phyloP scores from a whole-genome alignment of 2,888 invertebrate species.

The Habrosyne pyritoides region DNA sequence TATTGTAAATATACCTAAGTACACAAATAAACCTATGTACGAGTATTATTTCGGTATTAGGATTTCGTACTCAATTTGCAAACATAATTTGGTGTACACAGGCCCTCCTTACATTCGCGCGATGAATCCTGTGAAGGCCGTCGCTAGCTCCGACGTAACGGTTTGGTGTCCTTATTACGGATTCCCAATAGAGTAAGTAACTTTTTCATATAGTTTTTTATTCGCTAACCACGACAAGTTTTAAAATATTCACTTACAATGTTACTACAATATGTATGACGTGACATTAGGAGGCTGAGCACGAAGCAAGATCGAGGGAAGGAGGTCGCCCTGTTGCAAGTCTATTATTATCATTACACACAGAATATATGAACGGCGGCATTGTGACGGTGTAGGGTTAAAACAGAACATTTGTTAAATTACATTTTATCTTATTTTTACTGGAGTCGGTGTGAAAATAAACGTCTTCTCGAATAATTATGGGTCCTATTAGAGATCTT shows the following conservation, averaged over 20 bases:
- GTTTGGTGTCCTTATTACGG: conserved; percentile 94
- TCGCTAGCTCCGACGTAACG: conserved; percentile 89
- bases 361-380: conserved; percentile 30
- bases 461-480: neutral
- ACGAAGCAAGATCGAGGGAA: conserved; percentile 34
- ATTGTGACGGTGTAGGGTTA: conserved; percentile 20
- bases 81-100: conserved; percentile 55
- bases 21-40: conserved; percentile 41
- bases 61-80: conserved; percentile 11
- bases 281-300: conserved; percentile 35
- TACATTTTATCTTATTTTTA: neutral
- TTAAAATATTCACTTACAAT: conserved; percentile 37
- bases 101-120: conserved; percentile 90
- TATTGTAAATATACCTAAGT: conserved; percentile 27
- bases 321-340: conserved; percentile 19
- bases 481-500: neutral
- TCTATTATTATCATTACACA: conserved; percentile 41
- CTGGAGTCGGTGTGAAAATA: neutral
- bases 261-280: conserved; percentile 44
- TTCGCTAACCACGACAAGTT: neutral
- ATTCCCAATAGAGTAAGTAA: conserved; percentile 87
- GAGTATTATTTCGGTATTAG: conserved; percentile 29
- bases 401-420: neutral
- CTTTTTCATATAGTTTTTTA: conserved; percentile 9
- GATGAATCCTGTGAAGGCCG: conserved; percentile 89